A percentile compares a stretch with the other conserved stretches of the same genome.
phyloP scores from a whole-genome alignment of 1,140 invertebrate species.

The Cyclina sinensis region DNA sequence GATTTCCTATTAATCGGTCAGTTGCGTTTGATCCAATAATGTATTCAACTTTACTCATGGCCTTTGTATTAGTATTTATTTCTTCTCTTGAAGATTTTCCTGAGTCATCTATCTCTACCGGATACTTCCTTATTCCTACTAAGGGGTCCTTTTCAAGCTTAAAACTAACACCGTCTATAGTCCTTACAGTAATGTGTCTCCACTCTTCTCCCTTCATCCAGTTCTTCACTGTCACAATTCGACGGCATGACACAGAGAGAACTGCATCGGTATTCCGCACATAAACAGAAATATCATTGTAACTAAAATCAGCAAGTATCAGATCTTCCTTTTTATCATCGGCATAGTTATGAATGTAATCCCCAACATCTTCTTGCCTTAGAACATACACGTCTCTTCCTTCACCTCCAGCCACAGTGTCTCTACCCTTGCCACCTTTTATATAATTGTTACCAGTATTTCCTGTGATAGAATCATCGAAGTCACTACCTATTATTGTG shows the following conservation, averaged over 20 bases:
- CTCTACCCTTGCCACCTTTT: background rate
- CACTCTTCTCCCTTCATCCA: background rate
- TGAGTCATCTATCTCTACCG: background rate
- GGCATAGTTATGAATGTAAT: background rate
- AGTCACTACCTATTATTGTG: slow-evolving; percentile 3
- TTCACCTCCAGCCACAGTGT: background rate
- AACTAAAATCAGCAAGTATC: background rate
- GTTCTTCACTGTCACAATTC: background rate
- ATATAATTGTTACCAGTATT: background rate
- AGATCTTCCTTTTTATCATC: background rate
- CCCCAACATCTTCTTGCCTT: background rate
- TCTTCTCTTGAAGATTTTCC: background rate
- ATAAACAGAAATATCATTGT: background rate
- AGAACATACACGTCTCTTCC: background rate
- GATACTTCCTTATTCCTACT: background rate
- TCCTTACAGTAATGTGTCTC: background rate
- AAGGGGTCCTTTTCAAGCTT: background rate
- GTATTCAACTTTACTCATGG: background rate
- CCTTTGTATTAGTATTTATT: background rate
- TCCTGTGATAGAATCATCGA: background rate
- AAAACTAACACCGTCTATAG: background rate
- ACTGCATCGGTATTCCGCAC: background rate
- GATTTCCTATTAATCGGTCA: background rate
- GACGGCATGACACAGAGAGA: background rate
- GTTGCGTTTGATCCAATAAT: background rate